These are phyloP conservation scores for Caradrina kadenii DNA, from an alignment of 2,888 invertebrate species.

Conservation along the genomic window DNA sequence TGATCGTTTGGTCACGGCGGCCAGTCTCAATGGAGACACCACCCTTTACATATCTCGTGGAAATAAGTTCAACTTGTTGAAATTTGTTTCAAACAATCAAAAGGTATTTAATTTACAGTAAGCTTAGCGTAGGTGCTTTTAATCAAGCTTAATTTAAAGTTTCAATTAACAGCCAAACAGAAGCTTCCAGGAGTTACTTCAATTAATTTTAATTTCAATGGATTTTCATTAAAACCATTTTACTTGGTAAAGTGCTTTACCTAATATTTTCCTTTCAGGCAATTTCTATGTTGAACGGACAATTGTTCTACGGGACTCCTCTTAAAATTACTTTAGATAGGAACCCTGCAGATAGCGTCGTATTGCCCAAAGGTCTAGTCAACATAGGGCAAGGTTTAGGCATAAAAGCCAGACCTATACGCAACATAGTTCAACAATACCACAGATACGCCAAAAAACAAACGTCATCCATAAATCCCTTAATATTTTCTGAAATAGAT, in stretches of 20 bases:
- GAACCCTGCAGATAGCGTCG: constrained; percentile 54
- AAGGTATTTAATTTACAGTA: background rate
- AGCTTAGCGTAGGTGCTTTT: background rate
- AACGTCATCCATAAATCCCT: constrained; percentile 59
- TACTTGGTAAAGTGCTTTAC: background rate
- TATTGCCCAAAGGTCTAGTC: constrained; percentile 79
- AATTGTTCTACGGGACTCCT: constrained; percentile 72
- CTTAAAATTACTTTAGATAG: constrained; percentile 74
- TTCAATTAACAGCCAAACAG: background rate
- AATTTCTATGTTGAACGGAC: constrained; percentile 81
- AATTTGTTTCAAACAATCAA: background rate
- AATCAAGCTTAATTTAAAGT: constrained; percentile 21
- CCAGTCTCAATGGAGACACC: no score
- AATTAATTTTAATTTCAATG: constrained; percentile 17
- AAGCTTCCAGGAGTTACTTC: background rate
- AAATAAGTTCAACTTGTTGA: no score
- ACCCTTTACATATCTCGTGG: no score
- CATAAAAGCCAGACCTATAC: constrained; percentile 72
- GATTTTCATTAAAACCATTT: background rate
- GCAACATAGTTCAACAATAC: constrained; percentile 75
- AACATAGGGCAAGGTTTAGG: constrained; percentile 79
- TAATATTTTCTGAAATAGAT: constrained; percentile 57
- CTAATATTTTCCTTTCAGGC: constrained; percentile 75
- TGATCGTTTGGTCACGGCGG: no score
- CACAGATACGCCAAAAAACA: constrained; percentile 70